Conservation (phyloP, 1,140 invertebrate species). For the Drosophila nigromelanica region DNA sequence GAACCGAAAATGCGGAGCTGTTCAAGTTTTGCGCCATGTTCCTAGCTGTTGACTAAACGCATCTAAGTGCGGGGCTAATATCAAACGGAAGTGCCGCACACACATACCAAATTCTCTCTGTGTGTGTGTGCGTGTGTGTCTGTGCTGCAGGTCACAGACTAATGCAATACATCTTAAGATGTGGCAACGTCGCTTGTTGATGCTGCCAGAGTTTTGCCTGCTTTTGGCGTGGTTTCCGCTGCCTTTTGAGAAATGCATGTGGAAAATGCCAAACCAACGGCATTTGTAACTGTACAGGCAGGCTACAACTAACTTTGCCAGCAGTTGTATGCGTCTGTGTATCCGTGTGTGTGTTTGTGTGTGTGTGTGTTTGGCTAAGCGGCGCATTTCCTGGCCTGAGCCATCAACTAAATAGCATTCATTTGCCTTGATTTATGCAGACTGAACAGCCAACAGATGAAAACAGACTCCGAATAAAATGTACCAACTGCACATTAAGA, state of each 20-base stretch:
- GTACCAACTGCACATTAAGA: neutral
- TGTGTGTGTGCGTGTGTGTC: neutral
- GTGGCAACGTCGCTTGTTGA: slow-evolving; percentile 52
- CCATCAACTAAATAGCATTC: slow-evolving; percentile 83
- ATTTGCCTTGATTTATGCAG: slow-evolving; percentile 82
- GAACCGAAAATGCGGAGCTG: slow-evolving; percentile 29
- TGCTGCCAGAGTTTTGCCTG: slow-evolving; percentile 56
- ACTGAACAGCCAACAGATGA: slow-evolving; percentile 45
- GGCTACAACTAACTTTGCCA: slow-evolving; percentile 36
- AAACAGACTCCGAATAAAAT: slow-evolving; percentile 33
- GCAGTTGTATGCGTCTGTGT: slow-evolving; percentile 15
- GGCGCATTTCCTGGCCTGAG: slow-evolving; percentile 75
- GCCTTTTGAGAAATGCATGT: slow-evolving; percentile 79
- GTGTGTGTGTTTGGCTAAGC: slow-evolving; percentile 62
- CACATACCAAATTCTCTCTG: slow-evolving; percentile 22
- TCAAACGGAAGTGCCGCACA: slow-evolving; percentile 71
- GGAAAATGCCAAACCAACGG: slow-evolving; percentile 72
- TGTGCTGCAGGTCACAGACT: slow-evolving; percentile 39
- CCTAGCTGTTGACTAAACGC: slow-evolving; percentile 68
- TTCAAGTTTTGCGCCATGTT: slow-evolving; percentile 56
- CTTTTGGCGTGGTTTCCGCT: slow-evolving; percentile 76
- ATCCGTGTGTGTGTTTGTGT: slow-evolving; percentile 29
- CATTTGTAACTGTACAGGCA: slow-evolving; percentile 67
- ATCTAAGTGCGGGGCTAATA: slow-evolving; percentile 71
- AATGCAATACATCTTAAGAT: slow-evolving; percentile 70